Conservation (phyloP, 2,888 invertebrate genomes). For the Iselma pallidipennis region DNA sequence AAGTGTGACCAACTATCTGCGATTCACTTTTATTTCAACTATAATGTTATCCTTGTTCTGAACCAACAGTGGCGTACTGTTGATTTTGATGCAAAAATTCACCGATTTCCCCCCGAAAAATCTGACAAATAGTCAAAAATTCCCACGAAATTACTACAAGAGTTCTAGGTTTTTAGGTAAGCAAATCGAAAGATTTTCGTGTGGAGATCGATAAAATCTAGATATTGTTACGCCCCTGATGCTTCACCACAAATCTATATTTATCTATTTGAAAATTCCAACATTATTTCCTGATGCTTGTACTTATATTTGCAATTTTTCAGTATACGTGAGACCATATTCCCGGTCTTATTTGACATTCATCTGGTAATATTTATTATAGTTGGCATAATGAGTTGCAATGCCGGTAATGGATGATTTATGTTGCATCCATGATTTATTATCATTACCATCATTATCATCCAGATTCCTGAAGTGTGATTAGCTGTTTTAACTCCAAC, state of each 20-base stretch:
- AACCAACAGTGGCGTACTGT: slow-evolving; percentile 11
- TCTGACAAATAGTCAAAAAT: too few relatives aligned
- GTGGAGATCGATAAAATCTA: too few relatives aligned
- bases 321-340: too few relatives aligned
- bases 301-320: slow-evolving; percentile 9
- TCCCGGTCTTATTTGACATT: neutral
- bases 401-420: neutral
- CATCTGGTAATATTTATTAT: neutral
- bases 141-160: too few relatives aligned
- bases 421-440: neutral
- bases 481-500: neutral
- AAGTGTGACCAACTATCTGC: slow-evolving; percentile 38
- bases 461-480: neutral
- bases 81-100: neutral
- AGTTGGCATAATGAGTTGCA: neutral
- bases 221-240: neutral
- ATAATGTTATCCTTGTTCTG: slow-evolving; percentile 19
- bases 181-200: too few relatives aligned
- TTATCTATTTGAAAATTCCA: slow-evolving; percentile 6
- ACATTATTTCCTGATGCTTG: slow-evolving; percentile 15
- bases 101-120: too few relatives aligned
- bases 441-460: neutral
- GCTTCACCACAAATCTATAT: neutral
- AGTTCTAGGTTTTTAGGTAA: too few relatives aligned
- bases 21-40: slow-evolving; percentile 28